A percentile compares a stretch with the other conserved stretches of the same genome.
Conservation (phyloP, 35 echinoderm and acorn worm species). For the Holothuria glaberrima region DNA sequence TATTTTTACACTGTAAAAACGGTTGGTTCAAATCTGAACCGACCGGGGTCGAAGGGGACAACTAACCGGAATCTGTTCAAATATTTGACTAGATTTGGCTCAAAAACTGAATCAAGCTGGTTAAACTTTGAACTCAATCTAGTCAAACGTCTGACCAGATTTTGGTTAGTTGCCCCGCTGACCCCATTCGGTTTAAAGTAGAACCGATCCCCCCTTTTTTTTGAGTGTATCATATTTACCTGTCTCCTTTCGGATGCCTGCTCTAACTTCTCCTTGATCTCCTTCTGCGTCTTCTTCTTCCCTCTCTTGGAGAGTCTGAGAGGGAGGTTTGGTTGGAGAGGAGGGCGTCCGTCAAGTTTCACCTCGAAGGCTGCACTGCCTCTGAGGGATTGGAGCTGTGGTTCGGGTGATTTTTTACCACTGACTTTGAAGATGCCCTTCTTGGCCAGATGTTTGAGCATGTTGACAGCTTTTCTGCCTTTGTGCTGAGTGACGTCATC, state of each 20-base stretch:
- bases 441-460: slow-evolving; percentile 14
- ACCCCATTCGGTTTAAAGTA: no score
- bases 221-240: not conserved
- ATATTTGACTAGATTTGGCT: no score
- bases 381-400: not conserved
- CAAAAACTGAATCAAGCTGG: no score
- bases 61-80: no score
- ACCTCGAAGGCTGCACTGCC: slow-evolving; percentile 1
- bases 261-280: slow-evolving; percentile 30
- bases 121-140: no score
- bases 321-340: not conserved
- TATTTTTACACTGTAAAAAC: no score
- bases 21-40: no score
- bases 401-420: not conserved
- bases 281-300: not conserved
- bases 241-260: not conserved
- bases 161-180: no score
- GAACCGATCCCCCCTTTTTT: no score
- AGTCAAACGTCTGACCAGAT: no score
- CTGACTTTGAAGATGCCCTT: not conserved
- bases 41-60: no score
- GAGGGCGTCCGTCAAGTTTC: not conserved
- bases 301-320: not conserved
- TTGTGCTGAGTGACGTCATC: not conserved
- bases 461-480: slow-evolving; percentile 30